Percentiles rank a stretch among this genome's conserved stretches.
Evolutionary conservation across 2,888 invertebrate species (phyloP).

Genomic region (Epinotia demarniana): DNA sequence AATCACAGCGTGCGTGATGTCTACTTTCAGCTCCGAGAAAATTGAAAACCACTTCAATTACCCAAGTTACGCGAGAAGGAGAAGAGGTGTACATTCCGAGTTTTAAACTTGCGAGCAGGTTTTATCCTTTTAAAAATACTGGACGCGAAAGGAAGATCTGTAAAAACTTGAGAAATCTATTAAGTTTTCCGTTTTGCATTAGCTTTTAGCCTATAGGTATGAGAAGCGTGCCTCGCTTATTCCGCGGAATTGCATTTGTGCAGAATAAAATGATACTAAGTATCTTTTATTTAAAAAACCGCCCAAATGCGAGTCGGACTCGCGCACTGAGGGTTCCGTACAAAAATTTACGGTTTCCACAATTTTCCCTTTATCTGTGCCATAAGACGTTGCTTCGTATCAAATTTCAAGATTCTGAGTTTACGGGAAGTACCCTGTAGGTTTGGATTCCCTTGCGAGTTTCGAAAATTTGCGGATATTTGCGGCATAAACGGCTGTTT

Average conservation of each 20-base stretch:
- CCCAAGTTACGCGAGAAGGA: neutral
- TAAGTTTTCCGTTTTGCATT: constrained; percentile 15
- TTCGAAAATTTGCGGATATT: too few species aligned
- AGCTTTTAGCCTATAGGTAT: neutral
- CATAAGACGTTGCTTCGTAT: too few species aligned
- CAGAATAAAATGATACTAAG: neutral
- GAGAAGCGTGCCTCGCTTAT: constrained; percentile 8
- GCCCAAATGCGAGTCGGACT: too few species aligned
- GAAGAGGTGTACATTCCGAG: constrained; percentile 7
- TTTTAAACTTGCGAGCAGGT: neutral
- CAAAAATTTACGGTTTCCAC: too few species aligned
- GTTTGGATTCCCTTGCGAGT: too few species aligned
- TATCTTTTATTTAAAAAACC: neutral
- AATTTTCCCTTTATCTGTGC: too few species aligned
- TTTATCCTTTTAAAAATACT: constrained; percentile 15
- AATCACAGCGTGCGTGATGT: neutral
- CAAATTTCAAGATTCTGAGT: too few species aligned
- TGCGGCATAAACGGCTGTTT: too few species aligned
- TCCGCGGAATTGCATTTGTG: constrained; percentile 8
- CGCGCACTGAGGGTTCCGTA: too few species aligned
- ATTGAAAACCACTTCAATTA: constrained; percentile 54
- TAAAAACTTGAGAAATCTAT: constrained; percentile 11
- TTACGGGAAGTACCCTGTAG: too few species aligned
- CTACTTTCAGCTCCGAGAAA: constrained; percentile 43
- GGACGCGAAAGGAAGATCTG: constrained; percentile 1